Conservation (phyloP, 2,113 vertebrate genomes). For the Tautogolabrus adspersus region DNA sequence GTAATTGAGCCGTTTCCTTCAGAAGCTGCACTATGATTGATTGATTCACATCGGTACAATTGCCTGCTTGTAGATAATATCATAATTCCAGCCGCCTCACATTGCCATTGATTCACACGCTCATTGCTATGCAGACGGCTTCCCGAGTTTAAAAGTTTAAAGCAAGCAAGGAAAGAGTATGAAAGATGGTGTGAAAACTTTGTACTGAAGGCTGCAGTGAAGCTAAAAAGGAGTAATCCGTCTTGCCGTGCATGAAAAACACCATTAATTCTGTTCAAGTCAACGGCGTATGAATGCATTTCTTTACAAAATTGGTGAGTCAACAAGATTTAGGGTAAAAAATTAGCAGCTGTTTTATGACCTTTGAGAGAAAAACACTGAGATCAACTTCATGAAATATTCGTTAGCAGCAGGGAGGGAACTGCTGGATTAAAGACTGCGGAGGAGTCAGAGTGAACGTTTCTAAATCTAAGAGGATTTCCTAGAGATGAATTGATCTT, state of each 20-base stretch:
- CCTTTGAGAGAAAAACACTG: conserved; percentile 29
- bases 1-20: conserved; percentile 53
- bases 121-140: conserved; percentile 50
- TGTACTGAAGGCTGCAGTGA: conserved; percentile 39
- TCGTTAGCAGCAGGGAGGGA: conserved; percentile 1
- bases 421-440: neutral
- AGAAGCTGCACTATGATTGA: conserved; percentile 40
- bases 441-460: conserved; percentile 9
- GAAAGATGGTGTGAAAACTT: conserved; percentile 52
- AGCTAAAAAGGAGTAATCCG: conserved; percentile 41
- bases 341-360: conserved; percentile 35
- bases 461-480: conserved; percentile 29
- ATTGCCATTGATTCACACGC: conserved; percentile 41
- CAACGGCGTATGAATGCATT: conserved; percentile 41
- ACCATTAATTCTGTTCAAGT: conserved; percentile 51
- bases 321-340: conserved; percentile 30
- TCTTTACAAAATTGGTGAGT: conserved; percentile 29
- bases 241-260: conserved; percentile 53
- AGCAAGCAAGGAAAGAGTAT: conserved; percentile 1
- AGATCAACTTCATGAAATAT: conserved; percentile 28
- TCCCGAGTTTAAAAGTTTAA: conserved; percentile 41
- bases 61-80: conserved; percentile 47
- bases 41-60: conserved; percentile 43
- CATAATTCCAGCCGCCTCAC: conserved; percentile 41
- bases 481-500: conserved; percentile 19